phyloP scores from a whole-genome alignment of 2,888 invertebrate genomes.

The Apamea crenata region DNA sequence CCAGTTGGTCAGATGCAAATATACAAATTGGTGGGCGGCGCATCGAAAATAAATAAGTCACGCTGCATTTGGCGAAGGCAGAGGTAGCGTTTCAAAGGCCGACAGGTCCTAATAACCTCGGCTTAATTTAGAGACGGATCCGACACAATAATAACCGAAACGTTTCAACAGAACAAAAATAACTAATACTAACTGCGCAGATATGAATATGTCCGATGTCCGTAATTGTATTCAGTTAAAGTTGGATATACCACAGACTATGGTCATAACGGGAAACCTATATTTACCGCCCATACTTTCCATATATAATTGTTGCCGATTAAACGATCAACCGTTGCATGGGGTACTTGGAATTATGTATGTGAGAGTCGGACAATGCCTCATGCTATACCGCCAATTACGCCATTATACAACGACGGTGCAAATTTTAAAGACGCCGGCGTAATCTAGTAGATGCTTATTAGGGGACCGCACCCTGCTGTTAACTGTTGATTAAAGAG shows the following conservation, averaged over 20 bases:
- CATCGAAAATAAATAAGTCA: not conserved
- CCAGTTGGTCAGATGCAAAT: not conserved
- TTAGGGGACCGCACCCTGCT: slow-evolving; percentile 67
- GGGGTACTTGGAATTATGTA: slow-evolving; percentile 58
- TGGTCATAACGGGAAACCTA: slow-evolving; percentile 37
- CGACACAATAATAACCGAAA: not conserved
- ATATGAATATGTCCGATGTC: slow-evolving; percentile 13
- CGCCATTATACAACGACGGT: slow-evolving; percentile 69
- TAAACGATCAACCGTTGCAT: slow-evolving; percentile 63
- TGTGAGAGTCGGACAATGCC: slow-evolving; percentile 60
- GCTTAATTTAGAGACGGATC: slow-evolving; percentile 1
- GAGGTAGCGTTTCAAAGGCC: not conserved
- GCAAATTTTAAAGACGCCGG: slow-evolving; percentile 69
- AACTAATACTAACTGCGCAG: not conserved
- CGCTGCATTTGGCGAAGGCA: not conserved
- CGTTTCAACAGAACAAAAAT: not conserved
- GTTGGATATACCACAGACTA: slow-evolving; percentile 32
- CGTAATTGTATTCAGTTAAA: slow-evolving; percentile 9
- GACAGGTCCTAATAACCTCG: not conserved
- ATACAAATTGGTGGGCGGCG: not conserved
- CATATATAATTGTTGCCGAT: slow-evolving; percentile 63
- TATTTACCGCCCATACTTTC: slow-evolving; percentile 63
- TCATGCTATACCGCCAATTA: slow-evolving; percentile 71
- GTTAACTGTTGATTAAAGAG: slow-evolving; percentile 72
- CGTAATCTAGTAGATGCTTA: slow-evolving; percentile 61